A percentile compares a stretch with the other conserved stretches of the same genome.
Conservation (phyloP, 2,797 vertebrate genomes). For the Tadarida brasiliensis region DNA sequence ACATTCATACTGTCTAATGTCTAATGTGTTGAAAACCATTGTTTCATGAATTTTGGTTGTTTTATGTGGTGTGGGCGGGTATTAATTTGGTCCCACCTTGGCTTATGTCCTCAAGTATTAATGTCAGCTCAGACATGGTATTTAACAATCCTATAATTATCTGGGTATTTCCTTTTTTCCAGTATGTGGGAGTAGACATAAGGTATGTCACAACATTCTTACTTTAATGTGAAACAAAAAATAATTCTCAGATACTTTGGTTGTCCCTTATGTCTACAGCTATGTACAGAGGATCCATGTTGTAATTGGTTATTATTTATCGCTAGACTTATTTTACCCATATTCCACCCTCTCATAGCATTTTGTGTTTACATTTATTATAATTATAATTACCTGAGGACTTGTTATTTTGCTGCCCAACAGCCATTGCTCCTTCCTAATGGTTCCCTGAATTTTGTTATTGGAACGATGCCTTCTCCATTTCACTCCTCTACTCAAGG, state of each 20-base stretch:
- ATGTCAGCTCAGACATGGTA: not conserved
- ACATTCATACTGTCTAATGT: not conserved
- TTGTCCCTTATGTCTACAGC: not conserved
- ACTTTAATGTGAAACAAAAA: constrained; percentile 10
- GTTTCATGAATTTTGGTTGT: not conserved
- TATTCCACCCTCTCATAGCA: not conserved
- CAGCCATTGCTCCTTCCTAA: not conserved
- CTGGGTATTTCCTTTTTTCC: not conserved
- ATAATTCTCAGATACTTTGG: not conserved
- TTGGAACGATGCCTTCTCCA: not conserved
- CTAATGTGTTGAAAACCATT: not conserved
- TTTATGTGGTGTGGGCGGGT: not conserved
- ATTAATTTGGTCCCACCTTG: not conserved
- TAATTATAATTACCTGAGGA: not conserved
- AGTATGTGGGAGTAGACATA: not conserved
- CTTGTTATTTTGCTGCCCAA: not conserved
- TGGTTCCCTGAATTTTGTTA: not conserved
- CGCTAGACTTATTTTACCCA: not conserved
- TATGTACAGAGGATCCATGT: not conserved
- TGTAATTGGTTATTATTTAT: not conserved
- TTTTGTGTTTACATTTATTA: not conserved
- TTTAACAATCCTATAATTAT: not conserved
- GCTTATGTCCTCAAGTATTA: not conserved
- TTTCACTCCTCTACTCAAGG: not conserved
- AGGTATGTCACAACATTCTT: not conserved